Conservation (phyloP, 2,888 invertebrate genomes). For the Acrobasis repandana region DNA sequence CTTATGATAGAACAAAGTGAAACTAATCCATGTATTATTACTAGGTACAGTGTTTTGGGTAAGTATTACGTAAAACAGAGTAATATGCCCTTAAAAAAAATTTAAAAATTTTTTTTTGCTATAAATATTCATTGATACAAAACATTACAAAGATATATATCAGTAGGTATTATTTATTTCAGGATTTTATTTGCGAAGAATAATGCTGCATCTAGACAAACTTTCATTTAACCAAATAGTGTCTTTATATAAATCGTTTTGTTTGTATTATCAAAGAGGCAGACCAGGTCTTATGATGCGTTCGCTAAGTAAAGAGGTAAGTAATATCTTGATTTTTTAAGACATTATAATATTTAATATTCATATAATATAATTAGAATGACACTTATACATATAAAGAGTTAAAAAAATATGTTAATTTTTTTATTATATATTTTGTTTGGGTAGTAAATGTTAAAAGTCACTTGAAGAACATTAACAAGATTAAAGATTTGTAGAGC, state of each 20-base stretch:
- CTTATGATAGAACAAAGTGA: slow-evolving; percentile 80
- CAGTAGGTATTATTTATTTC: slow-evolving; percentile 50
- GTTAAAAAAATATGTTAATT: too few species aligned
- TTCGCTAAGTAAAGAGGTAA: slow-evolving; percentile 76
- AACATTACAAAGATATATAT: too few species aligned
- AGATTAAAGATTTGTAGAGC: too few species aligned
- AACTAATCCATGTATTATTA: slow-evolving; percentile 76
- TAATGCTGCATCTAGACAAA: slow-evolving; percentile 91
- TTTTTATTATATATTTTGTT: too few species aligned
- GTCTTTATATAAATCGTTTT: slow-evolving; percentile 87
- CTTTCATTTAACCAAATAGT: slow-evolving; percentile 93
- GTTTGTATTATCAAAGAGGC: slow-evolving; percentile 85
- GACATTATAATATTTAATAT: not conserved
- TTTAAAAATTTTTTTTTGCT: too few species aligned
- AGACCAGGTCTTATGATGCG: slow-evolving; percentile 75
- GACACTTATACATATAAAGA: too few species aligned
- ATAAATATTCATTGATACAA: too few species aligned
- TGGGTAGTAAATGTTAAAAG: too few species aligned
- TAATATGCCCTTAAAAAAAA: too few species aligned
- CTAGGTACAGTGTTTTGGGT: slow-evolving; percentile 87
- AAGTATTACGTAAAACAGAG: slow-evolving; percentile 31
- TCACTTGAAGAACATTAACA: too few species aligned
- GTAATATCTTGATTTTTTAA: not conserved
- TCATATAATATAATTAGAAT: too few species aligned
- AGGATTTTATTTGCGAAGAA: slow-evolving; percentile 92